A percentile compares a stretch with the other conserved stretches of the same genome.
phyloP scores from a whole-genome alignment of 2,113 vertebrate species.

The Sprattus sprattus region DNA sequence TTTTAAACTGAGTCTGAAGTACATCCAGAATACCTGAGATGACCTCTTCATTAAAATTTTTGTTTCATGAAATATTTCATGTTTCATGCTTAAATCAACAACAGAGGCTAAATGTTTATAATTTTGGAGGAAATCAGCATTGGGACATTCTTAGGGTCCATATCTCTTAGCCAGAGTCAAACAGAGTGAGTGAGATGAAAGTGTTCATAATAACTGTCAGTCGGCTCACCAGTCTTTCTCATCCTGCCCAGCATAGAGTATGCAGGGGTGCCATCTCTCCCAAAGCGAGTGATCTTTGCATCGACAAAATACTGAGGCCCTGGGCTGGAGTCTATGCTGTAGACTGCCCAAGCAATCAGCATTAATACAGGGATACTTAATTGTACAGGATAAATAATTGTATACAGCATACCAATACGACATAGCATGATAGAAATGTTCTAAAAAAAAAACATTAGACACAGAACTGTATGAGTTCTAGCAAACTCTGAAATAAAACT shows the following conservation, averaged over 20 bases:
- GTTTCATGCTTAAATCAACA: not conserved
- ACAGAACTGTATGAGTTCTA: not conserved
- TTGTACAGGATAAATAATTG: too few species aligned
- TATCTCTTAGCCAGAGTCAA: not conserved
- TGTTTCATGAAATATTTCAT: not conserved
- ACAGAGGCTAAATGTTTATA: not conserved
- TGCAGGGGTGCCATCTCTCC: constrained; percentile 75
- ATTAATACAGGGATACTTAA: constrained; percentile 57
- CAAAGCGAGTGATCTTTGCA: constrained; percentile 80
- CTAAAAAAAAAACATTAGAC: not conserved
- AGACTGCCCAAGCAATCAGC: constrained; percentile 26
- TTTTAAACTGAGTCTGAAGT: not conserved
- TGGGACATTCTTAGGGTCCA: not conserved
- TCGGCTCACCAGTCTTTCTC: constrained; percentile 56
- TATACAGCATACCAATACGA: not conserved
- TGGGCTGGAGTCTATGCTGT: constrained; percentile 73
- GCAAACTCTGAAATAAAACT: too few species aligned
- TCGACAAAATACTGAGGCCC: constrained; percentile 82
- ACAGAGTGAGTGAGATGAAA: not conserved
- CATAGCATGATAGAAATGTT: not conserved
- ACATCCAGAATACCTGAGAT: not conserved
- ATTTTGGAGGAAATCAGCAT: not conserved
- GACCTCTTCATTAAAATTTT: not conserved
- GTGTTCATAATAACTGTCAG: not conserved
- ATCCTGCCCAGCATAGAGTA: constrained; percentile 80